Evolutionary conservation across 2,113 vertebrate species (phyloP).

Genomic region (Oryzias javanicus): DNA sequence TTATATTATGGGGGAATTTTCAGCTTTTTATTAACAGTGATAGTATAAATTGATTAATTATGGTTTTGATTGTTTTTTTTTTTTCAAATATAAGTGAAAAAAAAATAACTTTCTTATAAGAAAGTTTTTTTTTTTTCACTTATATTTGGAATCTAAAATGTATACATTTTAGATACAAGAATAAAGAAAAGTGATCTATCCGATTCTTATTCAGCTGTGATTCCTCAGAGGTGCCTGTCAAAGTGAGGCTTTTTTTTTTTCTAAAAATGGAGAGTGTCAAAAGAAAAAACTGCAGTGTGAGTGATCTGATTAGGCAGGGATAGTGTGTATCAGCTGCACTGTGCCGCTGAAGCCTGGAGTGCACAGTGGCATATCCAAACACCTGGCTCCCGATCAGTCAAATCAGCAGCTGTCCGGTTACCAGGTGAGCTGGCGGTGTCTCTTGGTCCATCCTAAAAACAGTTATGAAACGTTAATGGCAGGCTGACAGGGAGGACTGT

Average conservation of each 20-base stretch:
- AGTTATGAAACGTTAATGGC: slow-evolving; percentile 43
- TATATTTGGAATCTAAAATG: too few relatives aligned
- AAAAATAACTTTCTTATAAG: slow-evolving; percentile 7
- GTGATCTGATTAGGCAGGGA: slow-evolving; percentile 27
- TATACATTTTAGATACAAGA: slow-evolving; percentile 2
- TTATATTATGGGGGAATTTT: neutral
- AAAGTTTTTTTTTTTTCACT: too few relatives aligned
- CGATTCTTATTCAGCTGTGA: slow-evolving; percentile 29
- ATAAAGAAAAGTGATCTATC: slow-evolving; percentile 23
- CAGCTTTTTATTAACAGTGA: slow-evolving; percentile 5
- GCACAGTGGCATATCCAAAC: slow-evolving; percentile 24
- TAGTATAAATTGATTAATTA: neutral
- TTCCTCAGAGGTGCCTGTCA: slow-evolving; percentile 34
- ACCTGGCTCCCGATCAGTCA: slow-evolving; percentile 46
- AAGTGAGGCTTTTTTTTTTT: slow-evolving; percentile 37
- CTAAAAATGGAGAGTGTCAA: slow-evolving; percentile 28
- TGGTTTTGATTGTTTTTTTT: slow-evolving; percentile 9
- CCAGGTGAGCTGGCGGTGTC: slow-evolving; percentile 17
- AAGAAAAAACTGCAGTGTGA: slow-evolving; percentile 29
- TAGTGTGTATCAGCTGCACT: slow-evolving; percentile 4
- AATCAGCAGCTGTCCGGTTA: slow-evolving; percentile 5
- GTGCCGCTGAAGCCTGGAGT: slow-evolving; percentile 24
- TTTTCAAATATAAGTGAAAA: slow-evolving; percentile 9
- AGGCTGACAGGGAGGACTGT: slow-evolving; percentile 9
- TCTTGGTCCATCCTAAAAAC: slow-evolving; percentile 39